These are phyloP conservation scores for Indicator indicator DNA, from an alignment of 2,113 vertebrate species.

Conservation along the genomic window DNA sequence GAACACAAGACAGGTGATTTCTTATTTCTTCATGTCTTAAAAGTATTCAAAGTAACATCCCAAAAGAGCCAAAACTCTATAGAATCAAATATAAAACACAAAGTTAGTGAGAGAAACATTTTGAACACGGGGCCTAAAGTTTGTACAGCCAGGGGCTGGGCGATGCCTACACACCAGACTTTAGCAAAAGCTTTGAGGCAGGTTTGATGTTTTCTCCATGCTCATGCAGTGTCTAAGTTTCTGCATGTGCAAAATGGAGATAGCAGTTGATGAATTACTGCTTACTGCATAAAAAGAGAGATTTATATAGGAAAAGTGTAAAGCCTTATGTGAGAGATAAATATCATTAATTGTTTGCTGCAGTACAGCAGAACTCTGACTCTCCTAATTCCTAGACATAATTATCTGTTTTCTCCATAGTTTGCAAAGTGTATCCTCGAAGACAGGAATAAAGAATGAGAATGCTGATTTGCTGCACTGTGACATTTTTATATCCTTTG, in stretches of 20 bases:
- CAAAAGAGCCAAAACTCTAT: not conserved
- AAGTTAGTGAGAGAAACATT: not conserved
- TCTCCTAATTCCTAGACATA: not conserved
- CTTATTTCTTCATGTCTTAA: not conserved
- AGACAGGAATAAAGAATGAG: not conserved
- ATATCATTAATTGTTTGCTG: constrained; percentile 22
- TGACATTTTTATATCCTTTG: constrained; percentile 37
- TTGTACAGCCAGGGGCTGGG: not conserved
- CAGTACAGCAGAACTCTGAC: not conserved
- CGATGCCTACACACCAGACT: not conserved
- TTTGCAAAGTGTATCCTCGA: not conserved
- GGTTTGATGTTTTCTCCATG: not conserved
- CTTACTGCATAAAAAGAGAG: not conserved
- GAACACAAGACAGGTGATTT: not conserved
- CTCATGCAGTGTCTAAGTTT: not conserved
- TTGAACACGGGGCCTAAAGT: not conserved
- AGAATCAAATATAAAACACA: not conserved
- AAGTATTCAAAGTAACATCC: not conserved
- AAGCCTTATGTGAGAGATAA: constrained; percentile 26
- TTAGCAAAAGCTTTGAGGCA: not conserved
- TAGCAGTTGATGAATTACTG: not conserved
- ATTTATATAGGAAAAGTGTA: not conserved
- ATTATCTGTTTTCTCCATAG: not conserved
- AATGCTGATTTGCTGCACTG: not conserved
- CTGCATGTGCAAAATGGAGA: not conserved